Evolutionary conservation across 2,797 vertebrate species (phyloP).

Genomic region (Enteromius unitaeniatus): DNA sequence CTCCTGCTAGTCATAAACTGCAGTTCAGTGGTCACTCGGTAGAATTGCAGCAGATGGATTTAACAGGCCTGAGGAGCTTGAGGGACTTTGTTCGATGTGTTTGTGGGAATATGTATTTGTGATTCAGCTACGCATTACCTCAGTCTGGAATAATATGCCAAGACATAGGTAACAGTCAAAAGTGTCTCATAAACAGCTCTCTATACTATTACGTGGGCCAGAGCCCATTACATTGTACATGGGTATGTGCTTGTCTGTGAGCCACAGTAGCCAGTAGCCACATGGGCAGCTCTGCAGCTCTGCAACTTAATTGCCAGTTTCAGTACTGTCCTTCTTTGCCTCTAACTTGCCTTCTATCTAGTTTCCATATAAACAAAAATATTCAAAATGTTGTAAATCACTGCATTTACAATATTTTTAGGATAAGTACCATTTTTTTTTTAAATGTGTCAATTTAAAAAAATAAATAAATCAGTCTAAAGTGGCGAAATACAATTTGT

Average conservation of each 20-base stretch:
- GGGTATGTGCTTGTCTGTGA: slow-evolving; percentile 7
- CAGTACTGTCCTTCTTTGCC: too few species aligned
- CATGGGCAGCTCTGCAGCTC: neutral
- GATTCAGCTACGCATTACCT: slow-evolving; percentile 43
- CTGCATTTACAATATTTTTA: too few species aligned
- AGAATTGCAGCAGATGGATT: slow-evolving; percentile 72
- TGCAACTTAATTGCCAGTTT: neutral
- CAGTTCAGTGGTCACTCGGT: slow-evolving; percentile 56
- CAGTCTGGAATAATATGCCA: slow-evolving; percentile 31
- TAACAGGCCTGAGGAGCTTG: slow-evolving; percentile 56
- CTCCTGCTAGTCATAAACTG: slow-evolving; percentile 69
- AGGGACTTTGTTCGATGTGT: slow-evolving; percentile 40
- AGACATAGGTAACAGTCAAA: slow-evolving; percentile 42
- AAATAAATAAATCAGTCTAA: too few species aligned
- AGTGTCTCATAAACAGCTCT: slow-evolving; percentile 41
- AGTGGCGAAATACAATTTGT: too few species aligned
- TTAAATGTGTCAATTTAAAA: too few species aligned
- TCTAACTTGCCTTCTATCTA: too few species aligned
- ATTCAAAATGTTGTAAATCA: too few species aligned
- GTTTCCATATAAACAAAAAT: too few species aligned
- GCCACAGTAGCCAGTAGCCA: neutral
- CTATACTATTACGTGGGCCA: neutral
- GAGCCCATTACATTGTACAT: neutral
- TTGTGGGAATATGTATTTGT: slow-evolving; percentile 35
- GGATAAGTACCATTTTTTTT: too few species aligned